These are phyloP conservation scores for Cavia aperea DNA, from an alignment of 2,113 vertebrate species.

Conservation along the genomic window DNA sequence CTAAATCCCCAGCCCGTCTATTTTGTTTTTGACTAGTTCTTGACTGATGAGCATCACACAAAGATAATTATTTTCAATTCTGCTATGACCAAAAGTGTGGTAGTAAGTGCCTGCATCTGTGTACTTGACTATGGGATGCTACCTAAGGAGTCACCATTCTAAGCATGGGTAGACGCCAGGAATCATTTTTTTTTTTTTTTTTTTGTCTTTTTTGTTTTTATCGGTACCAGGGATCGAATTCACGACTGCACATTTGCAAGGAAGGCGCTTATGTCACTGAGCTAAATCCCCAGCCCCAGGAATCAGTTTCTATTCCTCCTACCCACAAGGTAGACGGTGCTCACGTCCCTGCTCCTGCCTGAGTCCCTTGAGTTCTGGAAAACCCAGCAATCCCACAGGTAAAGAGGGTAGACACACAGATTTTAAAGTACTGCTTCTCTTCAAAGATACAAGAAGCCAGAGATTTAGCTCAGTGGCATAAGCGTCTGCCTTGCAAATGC, in stretches of 20 bases:
- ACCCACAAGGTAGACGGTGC: fast-evolving
- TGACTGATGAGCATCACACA: not conserved
- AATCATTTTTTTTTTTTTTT: no score
- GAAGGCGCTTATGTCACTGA: no score
- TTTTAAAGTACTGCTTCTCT: not conserved
- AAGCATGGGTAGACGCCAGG: not conserved
- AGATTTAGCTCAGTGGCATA: no score
- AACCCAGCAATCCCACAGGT: not conserved
- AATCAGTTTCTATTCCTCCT: not conserved
- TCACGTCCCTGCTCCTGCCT: fast-evolving
- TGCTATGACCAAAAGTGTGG: not conserved
- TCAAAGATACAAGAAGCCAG: not conserved
- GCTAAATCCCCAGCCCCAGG: not conserved
- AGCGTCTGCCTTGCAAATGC: no score
- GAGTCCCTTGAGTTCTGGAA: not conserved
- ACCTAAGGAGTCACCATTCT: not conserved
- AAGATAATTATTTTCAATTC: not conserved
- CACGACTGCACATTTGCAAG: no score
- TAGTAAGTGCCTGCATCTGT: not conserved
- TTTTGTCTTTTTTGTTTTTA: no score
- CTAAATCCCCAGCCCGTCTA: no score
- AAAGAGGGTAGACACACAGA: not conserved
- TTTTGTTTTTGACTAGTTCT: not conserved
- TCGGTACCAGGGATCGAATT: no score
- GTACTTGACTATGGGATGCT: not conserved